Conservation (phyloP, 1,140 invertebrate genomes). For the Propsilocerus akamusi region DNA sequence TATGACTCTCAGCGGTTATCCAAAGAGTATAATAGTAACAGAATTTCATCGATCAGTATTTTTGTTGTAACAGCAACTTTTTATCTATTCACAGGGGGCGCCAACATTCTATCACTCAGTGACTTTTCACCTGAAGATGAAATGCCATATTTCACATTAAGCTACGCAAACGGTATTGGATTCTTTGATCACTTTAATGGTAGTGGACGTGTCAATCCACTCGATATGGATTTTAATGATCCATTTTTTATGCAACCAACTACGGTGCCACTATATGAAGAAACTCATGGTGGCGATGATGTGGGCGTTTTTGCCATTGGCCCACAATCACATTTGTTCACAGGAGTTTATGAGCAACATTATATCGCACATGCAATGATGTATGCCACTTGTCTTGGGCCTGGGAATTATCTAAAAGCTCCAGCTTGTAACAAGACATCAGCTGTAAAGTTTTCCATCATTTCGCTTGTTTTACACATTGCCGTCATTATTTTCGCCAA, state of each 20-base stretch:
- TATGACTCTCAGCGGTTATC: no score
- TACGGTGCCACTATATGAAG: slow-evolving; percentile 26
- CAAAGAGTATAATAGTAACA: no score
- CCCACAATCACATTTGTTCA: slow-evolving; percentile 44
- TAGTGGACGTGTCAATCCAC: slow-evolving; percentile 13
- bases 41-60: no score
- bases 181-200: no score
- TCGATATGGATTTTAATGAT: background rate
- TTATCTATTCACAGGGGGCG: no score
- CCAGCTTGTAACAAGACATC: no score
- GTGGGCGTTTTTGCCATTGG: slow-evolving; percentile 38
- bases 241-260: slow-evolving; percentile 27
- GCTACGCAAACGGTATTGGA: slow-evolving; percentile 51
- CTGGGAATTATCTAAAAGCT: background rate
- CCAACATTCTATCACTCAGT: no score
- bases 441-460: no score
- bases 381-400: background rate
- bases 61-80: no score
- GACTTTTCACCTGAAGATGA: slow-evolving; percentile 20
- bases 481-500: no score
- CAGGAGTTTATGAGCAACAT: background rate
- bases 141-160: slow-evolving; percentile 43
- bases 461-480: no score
- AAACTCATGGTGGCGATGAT: slow-evolving; percentile 41
- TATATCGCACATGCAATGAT: background rate